Percentiles rank a stretch among this genome's conserved stretches.
phyloP scores from a whole-genome alignment of 1,140 invertebrate species.

The Callitettix versicolor region DNA sequence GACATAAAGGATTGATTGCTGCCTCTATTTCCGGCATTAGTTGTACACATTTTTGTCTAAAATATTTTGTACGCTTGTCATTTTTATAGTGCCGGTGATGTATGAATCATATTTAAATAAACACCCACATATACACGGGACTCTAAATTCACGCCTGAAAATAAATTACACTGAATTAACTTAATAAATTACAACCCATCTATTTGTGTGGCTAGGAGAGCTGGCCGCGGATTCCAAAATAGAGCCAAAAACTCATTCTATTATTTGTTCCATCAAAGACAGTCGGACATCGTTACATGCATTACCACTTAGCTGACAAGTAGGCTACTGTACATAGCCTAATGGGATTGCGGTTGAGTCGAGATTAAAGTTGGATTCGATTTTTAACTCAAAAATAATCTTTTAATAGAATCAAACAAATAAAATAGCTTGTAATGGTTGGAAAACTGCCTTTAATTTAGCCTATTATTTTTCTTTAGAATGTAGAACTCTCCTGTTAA shows the following conservation, averaged over 20 bases:
- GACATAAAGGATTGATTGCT: too few species aligned
- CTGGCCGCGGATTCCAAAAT: background rate
- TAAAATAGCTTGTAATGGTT: too few species aligned
- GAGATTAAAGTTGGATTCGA: too few species aligned
- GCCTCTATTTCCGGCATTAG: too few species aligned
- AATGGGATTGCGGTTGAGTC: too few species aligned
- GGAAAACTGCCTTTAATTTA: too few species aligned
- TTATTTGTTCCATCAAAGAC: conserved; percentile 6
- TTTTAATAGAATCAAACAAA: too few species aligned
- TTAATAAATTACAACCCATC: conserved; percentile 5
- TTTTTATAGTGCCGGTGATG: background rate
- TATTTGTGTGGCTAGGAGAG: background rate
- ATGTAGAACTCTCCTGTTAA: too few species aligned
- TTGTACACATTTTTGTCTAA: background rate
- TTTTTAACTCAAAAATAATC: too few species aligned
- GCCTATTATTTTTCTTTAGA: too few species aligned
- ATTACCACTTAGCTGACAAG: conserved; percentile 3
- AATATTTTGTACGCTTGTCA: background rate
- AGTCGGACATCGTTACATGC: background rate
- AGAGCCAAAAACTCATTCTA: conserved; percentile 7
- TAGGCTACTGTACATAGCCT: too few species aligned
- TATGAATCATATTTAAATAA: conserved; percentile 10
- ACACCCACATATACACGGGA: background rate
- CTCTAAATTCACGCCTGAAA: conserved; percentile 2
- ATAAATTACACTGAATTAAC: conserved; percentile 10